Base-by-base conservation (phyloP, 2,888 invertebrate genomes). In the Tetranychus truncatus region DNA sequence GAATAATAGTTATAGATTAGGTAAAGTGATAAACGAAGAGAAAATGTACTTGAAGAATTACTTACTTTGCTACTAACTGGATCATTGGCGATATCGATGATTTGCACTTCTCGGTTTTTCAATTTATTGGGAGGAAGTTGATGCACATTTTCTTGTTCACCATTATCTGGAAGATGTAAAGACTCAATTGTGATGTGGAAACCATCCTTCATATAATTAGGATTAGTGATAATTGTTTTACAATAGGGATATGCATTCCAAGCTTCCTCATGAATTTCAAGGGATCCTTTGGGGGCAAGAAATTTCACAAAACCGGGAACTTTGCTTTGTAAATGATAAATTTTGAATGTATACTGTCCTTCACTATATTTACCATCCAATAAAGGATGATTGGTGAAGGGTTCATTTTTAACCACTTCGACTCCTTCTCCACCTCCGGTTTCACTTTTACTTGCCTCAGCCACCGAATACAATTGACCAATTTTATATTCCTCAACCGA, bases 241-340 rank as follows among this genome's bases (percentile, higher is more conserved):
- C 96, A 97, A 85, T 97, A 99, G 15, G 99, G 97, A 85, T 96
- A 99, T 21, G 96, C 96, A 85, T 99, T 99, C 97, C 97, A 99
- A 79, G 96, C 96, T 85, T 95, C 93, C 84, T 99, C 97, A 83
- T 95, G 93, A 75, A 99, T 91, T 85, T 96, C 95, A 82, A 99
- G 85, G 74, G 95, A 91, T 78, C 94, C 95, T 84, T 94, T 95
- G 67, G 97, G 97, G 80, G 95, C 91, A 82, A 99, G 84, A 81
- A 92, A 86, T 82, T 93, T 87, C 82, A 97, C 92, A 84, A 93
- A 92, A 74, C 89, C 87, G 77, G 97, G 97, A 81, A 99, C 97
- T 88, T 97, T 95, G 83, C 95, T 94, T 81, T 92, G 91, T 86
- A 97, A 87, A 84, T 99, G 97, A 86, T 99, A 99, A 81, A 99